Base-by-base conservation (phyloP, 2,113 vertebrate species). In the Macrotis lagotis region DNA sequence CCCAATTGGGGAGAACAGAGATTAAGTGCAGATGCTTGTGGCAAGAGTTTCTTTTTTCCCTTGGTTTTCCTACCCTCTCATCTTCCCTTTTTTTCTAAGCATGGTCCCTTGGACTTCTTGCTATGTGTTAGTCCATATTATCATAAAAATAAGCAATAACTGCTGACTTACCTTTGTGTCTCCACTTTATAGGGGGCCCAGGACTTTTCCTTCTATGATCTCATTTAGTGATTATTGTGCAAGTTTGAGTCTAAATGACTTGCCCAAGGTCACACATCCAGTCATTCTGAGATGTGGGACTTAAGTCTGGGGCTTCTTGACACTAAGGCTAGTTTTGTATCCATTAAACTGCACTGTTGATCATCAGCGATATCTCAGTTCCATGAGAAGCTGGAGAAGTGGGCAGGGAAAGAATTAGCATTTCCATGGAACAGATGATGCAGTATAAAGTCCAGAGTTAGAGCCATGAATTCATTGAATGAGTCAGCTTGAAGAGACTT, bases 31-130 rank as follows among this genome's bases (percentile, higher is more conserved):
- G 37, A 74, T n/a, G 12, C 31, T 74, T 74, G 37, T n/a, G 66
- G 37, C 37, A 74, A 74, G 16, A 16, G 19, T 50, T 44, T 19
- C 11, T n/a, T 5, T 37, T 22, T 48, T 66, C 53, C 83, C 93
- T 92, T 74, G 52, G 22, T 44, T 53, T 51, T 7, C 24, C 50
- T 16, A 0, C 47, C 0, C 3, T 6, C 50, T 44, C 44, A 0
- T 3, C 8, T 50, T 6, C 25, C 11, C 0, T 6, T 25, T 37
- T 37, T 31, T 22, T 6, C 37, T n/a, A 4, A 22, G 37, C 14
- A 47, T 48, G 0, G 49, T 44, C 49, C 37, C 37, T 28, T 2
- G 49, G 16, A 16, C 6, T 37, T 12, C 50, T 51, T 25, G 37
- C 11, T 26, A 49, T n/a, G 25, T 74, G 66, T 25, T n/a, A 44